Evolutionary conservation across 2,113 vertebrate species (phyloP).

Genomic region (Gobius niger): DNA sequence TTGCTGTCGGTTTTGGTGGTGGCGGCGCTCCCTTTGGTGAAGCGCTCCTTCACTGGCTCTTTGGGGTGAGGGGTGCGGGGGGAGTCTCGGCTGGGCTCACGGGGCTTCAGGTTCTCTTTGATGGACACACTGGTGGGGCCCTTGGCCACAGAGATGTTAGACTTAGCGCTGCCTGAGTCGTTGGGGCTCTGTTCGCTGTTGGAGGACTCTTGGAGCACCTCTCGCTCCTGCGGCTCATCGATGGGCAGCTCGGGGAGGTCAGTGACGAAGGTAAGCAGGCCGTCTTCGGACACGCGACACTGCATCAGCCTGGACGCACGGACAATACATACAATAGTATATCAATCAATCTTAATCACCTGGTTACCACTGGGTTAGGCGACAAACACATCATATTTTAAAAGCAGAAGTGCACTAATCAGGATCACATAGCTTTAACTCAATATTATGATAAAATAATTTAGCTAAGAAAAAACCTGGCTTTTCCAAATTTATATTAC

Average conservation of each 20-base stretch:
- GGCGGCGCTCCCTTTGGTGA: constrained; percentile 77
- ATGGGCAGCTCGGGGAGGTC: constrained; percentile 90
- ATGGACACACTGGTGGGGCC: constrained; percentile 89
- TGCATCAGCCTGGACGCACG: constrained; percentile 84
- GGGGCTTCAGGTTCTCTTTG: constrained; percentile 96
- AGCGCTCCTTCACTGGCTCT: constrained; percentile 83
- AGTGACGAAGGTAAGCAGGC: constrained; percentile 89
- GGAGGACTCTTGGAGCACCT: constrained; percentile 87
- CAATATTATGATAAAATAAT: too few species aligned
- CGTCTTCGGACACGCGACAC: constrained; percentile 86
- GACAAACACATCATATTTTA: too few species aligned
- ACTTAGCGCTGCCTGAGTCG: constrained; percentile 82
- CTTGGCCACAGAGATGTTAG: constrained; percentile 89
- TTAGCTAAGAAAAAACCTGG: too few species aligned
- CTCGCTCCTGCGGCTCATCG: constrained; percentile 88
- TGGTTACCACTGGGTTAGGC: too few species aligned
- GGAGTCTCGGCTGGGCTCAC: constrained; percentile 85
- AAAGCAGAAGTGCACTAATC: too few species aligned
- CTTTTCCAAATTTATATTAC: too few species aligned
- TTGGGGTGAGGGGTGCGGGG: constrained; percentile 80
- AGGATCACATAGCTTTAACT: too few species aligned
- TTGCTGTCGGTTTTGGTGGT: constrained; percentile 84
- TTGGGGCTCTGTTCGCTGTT: constrained; percentile 77
- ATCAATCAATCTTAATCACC: too few species aligned
- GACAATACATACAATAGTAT: not conserved